Percentiles rank a stretch among this genome's conserved stretches.
Evolutionary conservation across 2,888 invertebrate genomes (phyloP).

Genomic region (Shargacucullia verbasci): DNA sequence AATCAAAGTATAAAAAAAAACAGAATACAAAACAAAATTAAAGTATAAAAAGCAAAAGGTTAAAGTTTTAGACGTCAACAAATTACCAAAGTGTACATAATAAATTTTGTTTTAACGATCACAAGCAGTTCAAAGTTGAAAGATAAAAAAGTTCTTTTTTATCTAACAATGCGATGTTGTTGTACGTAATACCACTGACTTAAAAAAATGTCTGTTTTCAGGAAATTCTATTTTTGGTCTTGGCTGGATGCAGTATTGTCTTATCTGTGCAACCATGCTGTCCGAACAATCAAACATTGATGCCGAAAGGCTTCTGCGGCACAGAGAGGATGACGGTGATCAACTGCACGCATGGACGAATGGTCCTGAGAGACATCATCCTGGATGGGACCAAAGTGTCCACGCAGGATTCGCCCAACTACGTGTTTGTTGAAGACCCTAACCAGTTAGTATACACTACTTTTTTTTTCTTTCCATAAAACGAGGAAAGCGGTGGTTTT

Average conservation of each 20-base stretch:
- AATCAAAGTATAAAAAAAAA: too few relatives aligned
- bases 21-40: too few relatives aligned
- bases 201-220: constrained; percentile 61
- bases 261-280: constrained; percentile 73
- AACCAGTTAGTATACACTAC: constrained; percentile 62
- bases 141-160: constrained; percentile 31
- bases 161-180: too few relatives aligned
- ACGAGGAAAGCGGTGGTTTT: too few relatives aligned
- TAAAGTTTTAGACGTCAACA: too few relatives aligned
- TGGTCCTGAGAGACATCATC: constrained; percentile 75
- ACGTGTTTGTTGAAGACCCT: constrained; percentile 77
- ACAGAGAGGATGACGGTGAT: constrained; percentile 55
- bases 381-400: constrained; percentile 75
- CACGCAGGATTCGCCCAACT: constrained; percentile 75
- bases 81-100: neutral
- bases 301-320: constrained; percentile 65
- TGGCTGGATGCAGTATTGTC: constrained; percentile 62
- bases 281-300: constrained; percentile 65
- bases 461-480: too few relatives aligned
- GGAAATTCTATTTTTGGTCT: constrained; percentile 67
- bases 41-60: too few relatives aligned
- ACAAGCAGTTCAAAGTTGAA: constrained; percentile 34
- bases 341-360: constrained; percentile 74
- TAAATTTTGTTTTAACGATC: constrained; percentile 15
- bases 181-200: too few relatives aligned